Percentiles rank a stretch among this genome's conserved stretches.
These are phyloP conservation scores for Euproctis similis DNA, from an alignment of 2,888 invertebrate species.

Conservation along the genomic window DNA sequence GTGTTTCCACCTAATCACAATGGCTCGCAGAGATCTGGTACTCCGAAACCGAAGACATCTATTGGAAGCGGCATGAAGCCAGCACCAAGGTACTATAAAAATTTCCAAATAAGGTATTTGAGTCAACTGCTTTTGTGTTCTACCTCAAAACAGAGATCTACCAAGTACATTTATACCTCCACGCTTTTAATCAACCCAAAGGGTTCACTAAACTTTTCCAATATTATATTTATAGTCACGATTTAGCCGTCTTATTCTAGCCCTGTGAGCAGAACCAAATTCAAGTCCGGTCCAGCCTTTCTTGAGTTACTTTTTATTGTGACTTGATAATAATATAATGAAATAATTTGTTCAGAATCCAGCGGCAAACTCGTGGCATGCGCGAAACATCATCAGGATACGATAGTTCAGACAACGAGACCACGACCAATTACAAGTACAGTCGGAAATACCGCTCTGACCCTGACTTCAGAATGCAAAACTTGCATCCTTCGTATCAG, in stretches of 20 bases:
- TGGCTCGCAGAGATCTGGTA: constrained; percentile 81
- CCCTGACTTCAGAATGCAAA: constrained; percentile 86
- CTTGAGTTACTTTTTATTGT: too few species aligned
- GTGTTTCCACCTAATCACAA: constrained; percentile 91
- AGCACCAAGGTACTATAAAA: constrained; percentile 52
- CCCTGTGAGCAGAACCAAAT: too few species aligned
- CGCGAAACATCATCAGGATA: constrained; percentile 94
- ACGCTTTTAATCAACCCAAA: too few species aligned
- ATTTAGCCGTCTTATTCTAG: too few species aligned
- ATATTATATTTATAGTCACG: too few species aligned
- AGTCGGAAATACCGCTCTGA: constrained; percentile 88
- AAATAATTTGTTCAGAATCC: constrained; percentile 70
- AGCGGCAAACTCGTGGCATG: constrained; percentile 77
- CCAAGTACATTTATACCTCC: too few species aligned
- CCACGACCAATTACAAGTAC: constrained; percentile 78
- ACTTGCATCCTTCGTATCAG: constrained; percentile 75
- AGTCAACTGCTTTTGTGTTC: too few species aligned
- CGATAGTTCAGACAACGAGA: constrained; percentile 91
- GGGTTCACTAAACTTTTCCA: too few species aligned
- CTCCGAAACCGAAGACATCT: constrained; percentile 74
- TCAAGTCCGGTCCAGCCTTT: too few species aligned
- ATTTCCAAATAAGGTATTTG: too few species aligned
- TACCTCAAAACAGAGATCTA: too few species aligned
- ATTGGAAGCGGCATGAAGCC: constrained; percentile 74
- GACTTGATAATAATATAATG: too few species aligned